Evolutionary conservation across 1,140 invertebrate species (phyloP).

Genomic region (Bombus impatiens): DNA sequence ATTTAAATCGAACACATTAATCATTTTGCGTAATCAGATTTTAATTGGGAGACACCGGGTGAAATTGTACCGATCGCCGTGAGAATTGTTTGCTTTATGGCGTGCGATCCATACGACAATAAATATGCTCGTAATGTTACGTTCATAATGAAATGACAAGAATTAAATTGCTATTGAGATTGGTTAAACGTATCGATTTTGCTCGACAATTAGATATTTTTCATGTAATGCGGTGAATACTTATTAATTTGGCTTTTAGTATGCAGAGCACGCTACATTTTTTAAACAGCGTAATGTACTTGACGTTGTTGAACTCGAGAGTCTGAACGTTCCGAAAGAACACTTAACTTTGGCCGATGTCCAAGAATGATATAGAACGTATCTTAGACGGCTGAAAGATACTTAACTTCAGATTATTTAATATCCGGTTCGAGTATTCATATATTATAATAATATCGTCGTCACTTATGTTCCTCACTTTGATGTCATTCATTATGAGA

Average conservation of each 20-base stretch:
- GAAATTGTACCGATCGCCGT: background rate
- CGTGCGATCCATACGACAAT: background rate
- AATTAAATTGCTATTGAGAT: background rate
- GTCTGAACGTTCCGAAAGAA: conserved; percentile 25
- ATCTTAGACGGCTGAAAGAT: conserved; percentile 23
- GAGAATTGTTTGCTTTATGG: conserved; percentile 16
- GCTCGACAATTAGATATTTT: background rate
- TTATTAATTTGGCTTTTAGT: background rate
- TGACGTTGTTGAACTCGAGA: background rate
- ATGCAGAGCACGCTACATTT: background rate
- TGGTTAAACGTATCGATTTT: background rate
- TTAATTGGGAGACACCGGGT: conserved; percentile 22
- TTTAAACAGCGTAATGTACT: background rate
- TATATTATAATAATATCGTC: background rate
- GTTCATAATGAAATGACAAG: background rate
- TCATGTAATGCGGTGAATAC: background rate
- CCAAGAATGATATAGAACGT: conserved; percentile 50
- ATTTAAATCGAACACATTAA: conserved; percentile 23
- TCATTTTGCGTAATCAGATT: conserved; percentile 38
- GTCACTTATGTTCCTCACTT: background rate
- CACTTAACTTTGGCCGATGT: conserved; percentile 30
- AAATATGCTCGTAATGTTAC: background rate
- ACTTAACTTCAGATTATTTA: conserved; percentile 16
- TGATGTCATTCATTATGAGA: background rate
- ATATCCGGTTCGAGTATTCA: background rate